A percentile compares a stretch with the other conserved stretches of the same genome.
phyloP scores from a whole-genome alignment of 2,797 vertebrate species.

The Myoxocephalus aenaeus region DNA sequence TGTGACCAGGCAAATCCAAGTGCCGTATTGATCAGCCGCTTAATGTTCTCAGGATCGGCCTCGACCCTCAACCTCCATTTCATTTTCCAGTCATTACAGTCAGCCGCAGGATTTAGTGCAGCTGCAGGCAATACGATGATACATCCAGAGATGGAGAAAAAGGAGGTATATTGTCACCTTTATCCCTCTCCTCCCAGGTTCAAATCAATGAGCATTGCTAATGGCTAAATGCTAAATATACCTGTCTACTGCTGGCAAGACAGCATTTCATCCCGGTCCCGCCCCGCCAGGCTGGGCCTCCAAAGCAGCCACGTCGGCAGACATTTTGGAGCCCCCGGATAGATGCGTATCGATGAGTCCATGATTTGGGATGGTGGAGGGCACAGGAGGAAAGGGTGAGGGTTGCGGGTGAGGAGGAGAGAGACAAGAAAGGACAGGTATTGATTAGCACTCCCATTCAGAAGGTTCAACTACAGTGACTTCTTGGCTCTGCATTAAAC shows the following conservation, averaged over 20 bases:
- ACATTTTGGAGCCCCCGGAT: conserved; percentile 55
- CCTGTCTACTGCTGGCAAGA: conserved; percentile 39
- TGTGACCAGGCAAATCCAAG: conserved; percentile 80
- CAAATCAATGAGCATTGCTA: conserved; percentile 66
- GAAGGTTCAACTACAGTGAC: conserved; percentile 45
- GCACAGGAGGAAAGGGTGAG: conserved; percentile 25
- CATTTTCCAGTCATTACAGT: conserved; percentile 80
- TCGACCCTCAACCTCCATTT: conserved; percentile 80
- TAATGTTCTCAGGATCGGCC: conserved; percentile 77
- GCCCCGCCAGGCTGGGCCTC: conserved; percentile 23
- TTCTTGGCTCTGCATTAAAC: conserved; percentile 55
- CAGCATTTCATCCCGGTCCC: conserved; percentile 36
- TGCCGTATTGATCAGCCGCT: conserved; percentile 79
- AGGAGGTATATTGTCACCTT: conserved; percentile 49
- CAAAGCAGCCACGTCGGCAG: conserved; percentile 42
- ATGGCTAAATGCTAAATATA: conserved; percentile 76
- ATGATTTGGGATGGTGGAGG: conserved; percentile 49
- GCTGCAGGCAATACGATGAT: conserved; percentile 58
- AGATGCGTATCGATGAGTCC: conserved; percentile 54
- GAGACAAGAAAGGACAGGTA: conserved; percentile 47
- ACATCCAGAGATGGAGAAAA: conserved; percentile 36
- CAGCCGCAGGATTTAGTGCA: conserved; percentile 71
- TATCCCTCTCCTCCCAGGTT: conserved; percentile 46
- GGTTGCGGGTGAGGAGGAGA: conserved; percentile 21
- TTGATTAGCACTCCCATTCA: conserved; percentile 53